These are phyloP conservation scores for Acanthopleura granulata DNA, from an alignment of 2,888 invertebrate genomes.

Conservation along the genomic window DNA sequence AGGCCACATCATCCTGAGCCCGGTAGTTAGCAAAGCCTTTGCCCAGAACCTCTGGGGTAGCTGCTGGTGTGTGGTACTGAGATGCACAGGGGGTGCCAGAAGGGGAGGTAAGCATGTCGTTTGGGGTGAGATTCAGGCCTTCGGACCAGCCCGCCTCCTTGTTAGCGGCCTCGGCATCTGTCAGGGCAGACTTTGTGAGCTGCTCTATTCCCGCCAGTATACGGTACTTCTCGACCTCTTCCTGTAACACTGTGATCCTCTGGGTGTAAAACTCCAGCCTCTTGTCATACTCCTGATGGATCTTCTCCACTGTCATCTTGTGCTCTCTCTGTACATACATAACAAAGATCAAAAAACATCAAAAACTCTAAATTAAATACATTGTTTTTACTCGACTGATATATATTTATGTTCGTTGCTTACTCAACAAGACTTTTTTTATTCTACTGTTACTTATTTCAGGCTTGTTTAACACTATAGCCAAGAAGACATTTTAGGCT, in stretches of 20 bases:
- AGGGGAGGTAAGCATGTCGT: not conserved
- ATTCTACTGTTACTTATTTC: no score
- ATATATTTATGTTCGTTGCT: no score
- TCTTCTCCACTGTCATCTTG: constrained; percentile 42
- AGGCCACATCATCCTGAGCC: not conserved
- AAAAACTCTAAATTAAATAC: no score
- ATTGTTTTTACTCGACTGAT: no score
- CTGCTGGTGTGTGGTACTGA: constrained; percentile 42
- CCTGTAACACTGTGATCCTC: constrained; percentile 70
- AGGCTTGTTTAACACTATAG: no score
- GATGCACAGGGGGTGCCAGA: constrained; percentile 33
- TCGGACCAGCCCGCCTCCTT: constrained; percentile 38
- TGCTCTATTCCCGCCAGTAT: constrained; percentile 75
- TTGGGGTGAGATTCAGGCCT: not conserved
- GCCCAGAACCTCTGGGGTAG: constrained; percentile 44
- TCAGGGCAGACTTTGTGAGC: constrained; percentile 73
- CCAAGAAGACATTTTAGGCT: no score
- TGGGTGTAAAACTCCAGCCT: constrained; percentile 68
- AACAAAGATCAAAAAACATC: no score
- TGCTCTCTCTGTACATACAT: constrained; percentile 51
- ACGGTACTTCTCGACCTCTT: constrained; percentile 75
- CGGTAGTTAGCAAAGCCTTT: not conserved
- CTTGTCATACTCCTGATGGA: constrained; percentile 67
- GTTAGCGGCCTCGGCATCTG: constrained; percentile 67
- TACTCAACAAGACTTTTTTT: no score